phyloP scores from a whole-genome alignment of 2,113 vertebrate genomes.

The Coryphaenoides rupestris region DNA sequence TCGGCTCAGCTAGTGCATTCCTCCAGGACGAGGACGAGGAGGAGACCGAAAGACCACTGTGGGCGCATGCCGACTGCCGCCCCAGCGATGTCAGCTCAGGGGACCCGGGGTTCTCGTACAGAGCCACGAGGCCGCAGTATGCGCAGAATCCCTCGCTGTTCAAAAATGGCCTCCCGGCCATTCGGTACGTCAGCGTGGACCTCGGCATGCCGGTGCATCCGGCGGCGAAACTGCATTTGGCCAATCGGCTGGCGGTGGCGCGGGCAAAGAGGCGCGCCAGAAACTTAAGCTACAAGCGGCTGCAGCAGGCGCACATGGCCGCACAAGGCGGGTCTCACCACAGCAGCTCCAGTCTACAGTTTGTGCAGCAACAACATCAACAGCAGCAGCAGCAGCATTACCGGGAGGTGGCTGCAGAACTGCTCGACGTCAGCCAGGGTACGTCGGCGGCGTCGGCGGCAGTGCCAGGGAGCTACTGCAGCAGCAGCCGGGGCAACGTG shows the following conservation, averaged over 20 bases:
- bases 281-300: slow-evolving; percentile 16
- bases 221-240: slow-evolving; percentile 19
- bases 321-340: slow-evolving; percentile 1
- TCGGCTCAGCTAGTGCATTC: slow-evolving; percentile 4
- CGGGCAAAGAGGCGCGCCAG: slow-evolving; percentile 24
- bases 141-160: slow-evolving; percentile 15
- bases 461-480: background rate
- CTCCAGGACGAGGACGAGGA: slow-evolving; percentile 14
- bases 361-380: no score
- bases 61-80: slow-evolving; percentile 25
- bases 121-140: slow-evolving; percentile 9
- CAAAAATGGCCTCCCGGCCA: slow-evolving; percentile 11
- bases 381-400: slow-evolving; percentile 26
- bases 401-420: background rate
- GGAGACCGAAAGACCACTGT: slow-evolving; percentile 26
- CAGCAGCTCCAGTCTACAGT: background rate
- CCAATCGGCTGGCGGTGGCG: background rate
- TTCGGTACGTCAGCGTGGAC: slow-evolving; percentile 6
- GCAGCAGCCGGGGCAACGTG: slow-evolving; percentile 2
- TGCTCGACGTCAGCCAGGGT: background rate
- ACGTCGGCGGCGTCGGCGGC: background rate
- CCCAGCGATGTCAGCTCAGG: background rate
- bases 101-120: slow-evolving; percentile 6
- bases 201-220: slow-evolving; percentile 15
- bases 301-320: slow-evolving; percentile 13